phyloP scores from a whole-genome alignment of 2,113 vertebrate species.

The Brachypodius melanocephalos region DNA sequence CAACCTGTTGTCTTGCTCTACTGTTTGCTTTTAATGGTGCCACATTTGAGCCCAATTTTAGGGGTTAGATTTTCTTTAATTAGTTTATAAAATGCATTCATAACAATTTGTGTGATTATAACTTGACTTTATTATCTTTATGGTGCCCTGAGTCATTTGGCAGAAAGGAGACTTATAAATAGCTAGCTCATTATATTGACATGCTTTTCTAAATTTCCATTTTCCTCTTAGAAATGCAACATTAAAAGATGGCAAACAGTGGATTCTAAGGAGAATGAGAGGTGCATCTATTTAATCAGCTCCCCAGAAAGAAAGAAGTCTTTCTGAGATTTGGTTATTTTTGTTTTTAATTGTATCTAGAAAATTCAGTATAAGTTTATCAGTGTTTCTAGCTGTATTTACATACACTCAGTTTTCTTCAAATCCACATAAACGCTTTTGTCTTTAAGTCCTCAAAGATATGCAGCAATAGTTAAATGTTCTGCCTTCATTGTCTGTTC shows the following conservation, averaged over 20 bases:
- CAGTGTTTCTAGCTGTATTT: not conserved
- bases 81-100: not conserved
- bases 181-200: not conserved
- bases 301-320: not conserved
- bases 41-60: not conserved
- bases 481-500: not conserved
- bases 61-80: not conserved
- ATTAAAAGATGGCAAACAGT: not conserved
- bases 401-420: not conserved
- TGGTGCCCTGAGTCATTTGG: not conserved
- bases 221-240: not conserved
- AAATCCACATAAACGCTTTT: not conserved
- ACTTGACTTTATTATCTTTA: slow-evolving; percentile 12
- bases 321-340: not conserved
- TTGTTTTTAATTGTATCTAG: not conserved
- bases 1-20: not conserved
- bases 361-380: not conserved
- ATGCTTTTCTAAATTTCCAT: not conserved
- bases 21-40: not conserved
- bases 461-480: not conserved
- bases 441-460: not conserved
- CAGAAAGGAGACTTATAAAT: not conserved
- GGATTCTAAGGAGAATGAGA: not conserved
- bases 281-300: not conserved
- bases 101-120: slow-evolving; percentile 29